phyloP scores from a whole-genome alignment of 35 echinoderm and acorn worm genomes.

The Strongylocentrotus purpuratus region DNA sequence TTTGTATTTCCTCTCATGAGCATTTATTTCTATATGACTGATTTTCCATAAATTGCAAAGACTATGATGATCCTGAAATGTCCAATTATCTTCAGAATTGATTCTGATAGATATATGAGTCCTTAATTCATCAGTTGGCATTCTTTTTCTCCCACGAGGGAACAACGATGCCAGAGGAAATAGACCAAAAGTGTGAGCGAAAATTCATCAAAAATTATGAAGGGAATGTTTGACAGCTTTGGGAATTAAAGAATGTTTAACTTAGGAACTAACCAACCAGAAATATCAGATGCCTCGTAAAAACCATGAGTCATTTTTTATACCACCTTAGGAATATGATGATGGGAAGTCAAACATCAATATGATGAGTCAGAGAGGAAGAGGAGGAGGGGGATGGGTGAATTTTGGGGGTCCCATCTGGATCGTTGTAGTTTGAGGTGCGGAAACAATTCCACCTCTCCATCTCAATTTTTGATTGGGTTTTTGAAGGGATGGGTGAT shows the following conservation, averaged over 20 bases:
- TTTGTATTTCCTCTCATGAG: background rate
- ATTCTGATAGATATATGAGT: background rate
- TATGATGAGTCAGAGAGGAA: background rate
- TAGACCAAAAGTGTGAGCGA: background rate
- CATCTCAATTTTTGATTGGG: background rate
- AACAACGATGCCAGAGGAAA: background rate
- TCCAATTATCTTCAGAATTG: background rate
- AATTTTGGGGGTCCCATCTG: background rate
- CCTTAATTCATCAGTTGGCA: background rate
- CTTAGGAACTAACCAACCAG: background rate
- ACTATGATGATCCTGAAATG: background rate
- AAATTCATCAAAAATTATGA: background rate
- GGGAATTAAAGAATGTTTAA: background rate
- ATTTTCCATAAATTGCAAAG: background rate
- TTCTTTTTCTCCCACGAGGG: background rate
- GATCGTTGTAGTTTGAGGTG: background rate
- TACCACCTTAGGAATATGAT: background rate
- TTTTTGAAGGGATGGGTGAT: background rate
- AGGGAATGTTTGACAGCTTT: background rate
- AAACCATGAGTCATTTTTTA: conserved; percentile 23
- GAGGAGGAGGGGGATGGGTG: background rate
- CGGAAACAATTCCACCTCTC: conserved; percentile 1
- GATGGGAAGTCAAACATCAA: background rate
- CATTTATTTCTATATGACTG: background rate
- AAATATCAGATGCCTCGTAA: background rate